phyloP scores from a whole-genome alignment of 1,140 invertebrate genomes.

The Cydia strobilella region DNA sequence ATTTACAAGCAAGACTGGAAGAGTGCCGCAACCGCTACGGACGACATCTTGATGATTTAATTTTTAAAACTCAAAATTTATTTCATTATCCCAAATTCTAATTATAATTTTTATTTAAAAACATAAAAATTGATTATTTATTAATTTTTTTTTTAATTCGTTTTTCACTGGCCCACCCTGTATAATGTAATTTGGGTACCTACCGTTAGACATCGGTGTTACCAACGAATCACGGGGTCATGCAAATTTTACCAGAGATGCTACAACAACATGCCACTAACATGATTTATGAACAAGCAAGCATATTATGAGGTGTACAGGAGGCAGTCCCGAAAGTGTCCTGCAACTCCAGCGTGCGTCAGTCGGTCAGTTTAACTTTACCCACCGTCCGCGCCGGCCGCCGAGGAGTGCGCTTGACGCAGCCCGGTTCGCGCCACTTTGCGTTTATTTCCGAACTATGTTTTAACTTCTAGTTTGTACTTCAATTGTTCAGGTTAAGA shows the following conservation, averaged over 20 bases:
- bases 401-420: constrained; percentile 2
- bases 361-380: background rate
- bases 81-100: no score
- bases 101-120: no score
- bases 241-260: background rate
- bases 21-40: no score
- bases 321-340: background rate
- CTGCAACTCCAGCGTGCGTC: background rate
- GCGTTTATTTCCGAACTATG: background rate
- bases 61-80: no score
- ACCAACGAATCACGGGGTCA: no score
- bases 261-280: background rate
- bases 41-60: no score
- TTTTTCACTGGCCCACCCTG: no score
- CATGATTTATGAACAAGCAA: background rate
- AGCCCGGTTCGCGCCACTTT: constrained; percentile 1
- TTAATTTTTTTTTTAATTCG: no score
- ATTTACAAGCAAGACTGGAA: no score
- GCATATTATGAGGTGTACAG: background rate
- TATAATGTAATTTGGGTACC: no score
- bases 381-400: background rate
- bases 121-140: no score
- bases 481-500: background rate
- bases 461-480: background rate
- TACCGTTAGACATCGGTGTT: no score